Evolutionary conservation across 2,888 invertebrate genomes (phyloP).

Genomic region (Ischnura elegans): DNA sequence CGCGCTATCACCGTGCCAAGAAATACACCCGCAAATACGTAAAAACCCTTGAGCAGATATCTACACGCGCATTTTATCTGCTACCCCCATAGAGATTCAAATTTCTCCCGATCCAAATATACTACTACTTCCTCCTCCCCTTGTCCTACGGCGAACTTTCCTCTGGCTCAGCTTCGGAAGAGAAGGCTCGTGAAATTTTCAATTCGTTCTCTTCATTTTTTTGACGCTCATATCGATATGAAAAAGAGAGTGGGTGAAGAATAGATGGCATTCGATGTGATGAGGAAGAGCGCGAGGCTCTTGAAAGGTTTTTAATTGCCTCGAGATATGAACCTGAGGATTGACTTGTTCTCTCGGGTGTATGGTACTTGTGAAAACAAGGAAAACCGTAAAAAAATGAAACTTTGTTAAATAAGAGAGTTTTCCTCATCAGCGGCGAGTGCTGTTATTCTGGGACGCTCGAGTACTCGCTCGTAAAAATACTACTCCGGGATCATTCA

Average conservation of each 20-base stretch:
- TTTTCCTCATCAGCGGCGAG: background rate
- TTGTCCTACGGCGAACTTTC: background rate
- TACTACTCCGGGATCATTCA: too few relatives aligned
- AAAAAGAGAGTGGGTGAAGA: background rate
- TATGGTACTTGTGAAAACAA: background rate
- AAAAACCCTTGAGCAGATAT: too few relatives aligned
- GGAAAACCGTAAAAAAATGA: too few relatives aligned
- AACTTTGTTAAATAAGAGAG: background rate
- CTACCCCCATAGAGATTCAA: background rate
- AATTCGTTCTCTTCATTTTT: background rate
- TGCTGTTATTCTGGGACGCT: too few relatives aligned
- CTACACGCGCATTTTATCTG: background rate
- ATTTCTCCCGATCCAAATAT: too few relatives aligned
- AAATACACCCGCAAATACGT: background rate
- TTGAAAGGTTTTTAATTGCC: constrained; percentile 22
- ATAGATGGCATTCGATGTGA: background rate
- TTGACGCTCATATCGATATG: background rate
- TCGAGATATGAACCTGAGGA: background rate
- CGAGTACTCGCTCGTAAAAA: too few relatives aligned
- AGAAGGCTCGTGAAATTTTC: background rate
- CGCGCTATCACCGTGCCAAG: background rate
- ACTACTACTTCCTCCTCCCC: background rate
- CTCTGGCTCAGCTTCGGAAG: too few relatives aligned
- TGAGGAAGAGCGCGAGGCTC: background rate
- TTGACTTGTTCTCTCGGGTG: background rate